Conservation (phyloP, 2,797 vertebrate genomes). For the Sciaenops ocellatus region DNA sequence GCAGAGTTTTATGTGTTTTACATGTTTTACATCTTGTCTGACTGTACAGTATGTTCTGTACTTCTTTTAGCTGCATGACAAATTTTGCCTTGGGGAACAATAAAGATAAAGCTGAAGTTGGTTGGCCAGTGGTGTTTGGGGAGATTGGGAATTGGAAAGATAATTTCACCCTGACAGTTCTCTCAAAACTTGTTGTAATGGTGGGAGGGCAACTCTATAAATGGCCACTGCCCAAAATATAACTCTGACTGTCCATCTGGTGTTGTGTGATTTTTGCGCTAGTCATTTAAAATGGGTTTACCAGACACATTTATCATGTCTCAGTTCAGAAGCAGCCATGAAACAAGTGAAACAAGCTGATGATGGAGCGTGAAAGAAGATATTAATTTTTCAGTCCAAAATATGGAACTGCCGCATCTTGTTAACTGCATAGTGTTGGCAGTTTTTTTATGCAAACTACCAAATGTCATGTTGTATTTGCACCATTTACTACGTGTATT, state of each 20-base stretch:
- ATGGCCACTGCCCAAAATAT: constrained; percentile 26
- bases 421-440: constrained; percentile 21
- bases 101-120: not conserved
- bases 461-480: not conserved
- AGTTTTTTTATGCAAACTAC: constrained; percentile 14
- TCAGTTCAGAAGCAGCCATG: constrained; percentile 14
- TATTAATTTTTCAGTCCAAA: constrained; percentile 10
- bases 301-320: constrained; percentile 13
- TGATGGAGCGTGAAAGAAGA: constrained; percentile 23
- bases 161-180: not conserved
- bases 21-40: too few relatives aligned
- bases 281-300: constrained; percentile 30
- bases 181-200: not conserved
- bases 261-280: constrained; percentile 41
- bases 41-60: not conserved
- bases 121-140: not conserved
- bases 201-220: constrained; percentile 2
- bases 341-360: constrained; percentile 36
- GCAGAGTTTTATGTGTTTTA: not conserved
- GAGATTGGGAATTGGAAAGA: constrained; percentile 22
- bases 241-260: constrained; percentile 47
- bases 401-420: constrained; percentile 23
- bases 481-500: not conserved
- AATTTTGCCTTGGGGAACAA: not conserved
- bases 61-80: not conserved